Base-by-base conservation (phyloP, 2,888 invertebrate genomes). In the Eretmocerus hayati region DNA sequence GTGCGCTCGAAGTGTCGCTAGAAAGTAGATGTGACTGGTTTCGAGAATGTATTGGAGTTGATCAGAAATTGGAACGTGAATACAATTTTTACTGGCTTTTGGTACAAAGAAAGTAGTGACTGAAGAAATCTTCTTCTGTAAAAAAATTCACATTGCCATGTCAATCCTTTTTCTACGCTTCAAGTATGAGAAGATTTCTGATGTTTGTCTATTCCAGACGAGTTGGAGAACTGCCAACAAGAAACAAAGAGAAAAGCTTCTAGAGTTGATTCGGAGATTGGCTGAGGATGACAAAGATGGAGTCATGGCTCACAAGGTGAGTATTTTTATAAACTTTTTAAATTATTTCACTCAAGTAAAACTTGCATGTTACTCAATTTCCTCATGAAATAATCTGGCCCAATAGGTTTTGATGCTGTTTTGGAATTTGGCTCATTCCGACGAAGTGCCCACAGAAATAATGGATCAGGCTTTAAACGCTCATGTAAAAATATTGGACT, bases 281-380 rank as follows among this genome's bases (percentile, higher is more conserved):
- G 96, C 96, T 4, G 96, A 97, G 74, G 96, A 97, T 72, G 96
- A 97, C 72, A 96, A 97, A 72, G 94, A 96, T 72, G 96, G 96
- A 42, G 92, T 95, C 9, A 96, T 96, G 96, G 95, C 96, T 38
- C 90, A 93, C 71, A 96, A 96, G 80, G 93, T 85, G 46, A 52
- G 50, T n/a, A n/a, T n/a, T n/a, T 18, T 22, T 30, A 23, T 22
- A 36, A 5, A 20, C 13, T 20, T 15, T 15, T 50, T 43, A 21
- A 30, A 30, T 23, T 20, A 8, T 31, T 18, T 19, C n/a, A n/a
- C n/a, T n/a, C n/a, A 22, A 19, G 13, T 16, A 19, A 18, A 39
- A 52, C 40, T 15, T 33, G 31, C 30, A 46, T 22, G 30, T 22
- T 41, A 36, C 23, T 44, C 37, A 45, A 36, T 31, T 9, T 45